Evolutionary conservation across 2,113 vertebrate genomes (phyloP).

Genomic region (Microtus oregoni): DNA sequence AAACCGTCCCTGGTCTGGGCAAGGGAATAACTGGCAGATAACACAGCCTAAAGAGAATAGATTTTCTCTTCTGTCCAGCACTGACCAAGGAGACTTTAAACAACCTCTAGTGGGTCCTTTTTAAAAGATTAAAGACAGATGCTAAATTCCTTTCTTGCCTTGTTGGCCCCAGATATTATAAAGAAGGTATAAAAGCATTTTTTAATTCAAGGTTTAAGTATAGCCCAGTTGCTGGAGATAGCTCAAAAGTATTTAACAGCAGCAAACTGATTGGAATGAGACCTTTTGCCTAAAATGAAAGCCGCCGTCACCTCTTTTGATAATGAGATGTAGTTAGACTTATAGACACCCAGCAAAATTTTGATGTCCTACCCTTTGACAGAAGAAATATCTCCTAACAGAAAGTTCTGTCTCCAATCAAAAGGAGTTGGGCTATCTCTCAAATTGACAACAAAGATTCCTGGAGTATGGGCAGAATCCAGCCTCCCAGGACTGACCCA

Average conservation of each 20-base stretch:
- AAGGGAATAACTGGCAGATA: neutral
- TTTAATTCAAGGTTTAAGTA: neutral
- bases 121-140: neutral
- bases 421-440: no score
- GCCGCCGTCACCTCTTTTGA: neutral
- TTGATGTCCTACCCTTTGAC: no score
- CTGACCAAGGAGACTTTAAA: neutral
- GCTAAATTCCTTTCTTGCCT: neutral
- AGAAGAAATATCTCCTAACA: no score
- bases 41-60: neutral
- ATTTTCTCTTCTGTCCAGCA: neutral
- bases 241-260: neutral
- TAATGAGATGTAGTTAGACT: no score
- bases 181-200: neutral
- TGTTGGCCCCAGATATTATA: neutral
- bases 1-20: neutral
- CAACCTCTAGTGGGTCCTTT: neutral
- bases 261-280: neutral
- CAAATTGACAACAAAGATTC: no score
- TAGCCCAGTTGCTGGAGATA: neutral
- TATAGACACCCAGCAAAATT: no score
- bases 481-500: neutral
- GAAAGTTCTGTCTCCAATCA: no score
- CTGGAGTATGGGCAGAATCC: no score
- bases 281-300: neutral